phyloP scores from a whole-genome alignment of 2,888 invertebrate genomes.

The Campaea margaritaria region DNA sequence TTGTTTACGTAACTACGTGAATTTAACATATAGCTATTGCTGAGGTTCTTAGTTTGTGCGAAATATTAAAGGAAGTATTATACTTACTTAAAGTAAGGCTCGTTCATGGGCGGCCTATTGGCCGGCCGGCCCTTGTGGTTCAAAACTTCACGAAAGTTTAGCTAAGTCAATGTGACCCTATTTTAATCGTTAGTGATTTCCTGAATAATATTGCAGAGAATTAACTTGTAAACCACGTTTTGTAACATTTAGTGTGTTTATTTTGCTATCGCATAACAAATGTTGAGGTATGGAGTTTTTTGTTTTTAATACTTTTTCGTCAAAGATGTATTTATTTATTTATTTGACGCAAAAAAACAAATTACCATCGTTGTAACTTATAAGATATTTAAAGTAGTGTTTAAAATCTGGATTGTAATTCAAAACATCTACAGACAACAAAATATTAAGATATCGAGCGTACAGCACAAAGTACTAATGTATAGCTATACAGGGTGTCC shows the following conservation, averaged over 20 bases:
- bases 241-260: background rate
- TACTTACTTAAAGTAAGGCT: conserved; percentile 23
- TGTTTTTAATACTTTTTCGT: background rate
- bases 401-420: no score
- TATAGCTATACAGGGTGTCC: no score
- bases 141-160: conserved; percentile 40
- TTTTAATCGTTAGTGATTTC: conserved; percentile 28
- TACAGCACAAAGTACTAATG: no score
- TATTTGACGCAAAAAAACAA: no score
- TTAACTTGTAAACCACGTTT: conserved; percentile 41
- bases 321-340: no score
- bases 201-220: conserved; percentile 33
- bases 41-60: conserved; percentile 15
- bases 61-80: conserved; percentile 41
- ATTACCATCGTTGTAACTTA: no score
- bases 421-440: no score
- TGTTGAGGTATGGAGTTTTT: background rate
- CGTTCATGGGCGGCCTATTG: conserved; percentile 26
- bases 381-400: no score
- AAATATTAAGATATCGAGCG: no score
- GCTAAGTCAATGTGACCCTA: conserved; percentile 36
- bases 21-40: conserved; percentile 43
- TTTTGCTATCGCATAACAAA: background rate
- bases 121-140: conserved; percentile 36
- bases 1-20: conserved; percentile 52